Conservation (phyloP, 2,797 vertebrate species). For the Protonibea diacanthus region DNA sequence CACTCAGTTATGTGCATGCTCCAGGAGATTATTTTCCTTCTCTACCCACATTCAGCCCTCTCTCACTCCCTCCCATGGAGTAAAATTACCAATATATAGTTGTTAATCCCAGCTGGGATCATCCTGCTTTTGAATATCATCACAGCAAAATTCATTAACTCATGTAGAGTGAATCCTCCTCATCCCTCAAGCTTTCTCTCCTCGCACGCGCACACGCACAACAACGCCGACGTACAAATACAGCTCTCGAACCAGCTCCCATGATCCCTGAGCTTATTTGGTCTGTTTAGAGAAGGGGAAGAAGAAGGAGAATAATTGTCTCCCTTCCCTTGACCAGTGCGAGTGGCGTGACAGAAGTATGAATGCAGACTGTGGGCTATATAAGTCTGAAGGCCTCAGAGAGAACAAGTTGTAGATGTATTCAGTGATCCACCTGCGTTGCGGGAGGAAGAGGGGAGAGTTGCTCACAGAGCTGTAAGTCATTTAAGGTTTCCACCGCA, state of each 20-base stretch:
- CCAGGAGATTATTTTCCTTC: slow-evolving; percentile 67
- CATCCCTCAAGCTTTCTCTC: slow-evolving; percentile 71
- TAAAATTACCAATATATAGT: slow-evolving; percentile 76
- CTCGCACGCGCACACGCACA: slow-evolving; percentile 31
- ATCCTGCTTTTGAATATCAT: slow-evolving; percentile 81
- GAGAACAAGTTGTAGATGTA: slow-evolving; percentile 65
- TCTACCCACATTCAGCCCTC: slow-evolving; percentile 37
- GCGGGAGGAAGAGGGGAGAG: slow-evolving; percentile 55
- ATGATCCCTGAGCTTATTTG: slow-evolving; percentile 84
- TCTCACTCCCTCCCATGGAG: slow-evolving; percentile 51
- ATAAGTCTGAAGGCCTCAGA: slow-evolving; percentile 38
- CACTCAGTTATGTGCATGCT: slow-evolving; percentile 61
- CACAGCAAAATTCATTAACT: slow-evolving; percentile 83
- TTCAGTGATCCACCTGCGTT: slow-evolving; percentile 72
- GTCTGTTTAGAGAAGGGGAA: slow-evolving; percentile 75
- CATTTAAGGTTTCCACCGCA: slow-evolving; percentile 73
- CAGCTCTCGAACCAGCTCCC: slow-evolving; percentile 70
- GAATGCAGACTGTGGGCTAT: slow-evolving; percentile 51
- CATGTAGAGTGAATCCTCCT: slow-evolving; percentile 77
- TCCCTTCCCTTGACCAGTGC: slow-evolving; percentile 65
- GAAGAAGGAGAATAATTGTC: slow-evolving; percentile 66
- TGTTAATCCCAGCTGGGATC: slow-evolving; percentile 79
- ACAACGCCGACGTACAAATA: slow-evolving; percentile 50
- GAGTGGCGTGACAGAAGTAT: slow-evolving; percentile 51
- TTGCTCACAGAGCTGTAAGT: slow-evolving; percentile 77